These are phyloP conservation scores for Rhabdophis nuchalis DNA, from an alignment of 2,797 vertebrate species.

Conservation along the genomic window DNA sequence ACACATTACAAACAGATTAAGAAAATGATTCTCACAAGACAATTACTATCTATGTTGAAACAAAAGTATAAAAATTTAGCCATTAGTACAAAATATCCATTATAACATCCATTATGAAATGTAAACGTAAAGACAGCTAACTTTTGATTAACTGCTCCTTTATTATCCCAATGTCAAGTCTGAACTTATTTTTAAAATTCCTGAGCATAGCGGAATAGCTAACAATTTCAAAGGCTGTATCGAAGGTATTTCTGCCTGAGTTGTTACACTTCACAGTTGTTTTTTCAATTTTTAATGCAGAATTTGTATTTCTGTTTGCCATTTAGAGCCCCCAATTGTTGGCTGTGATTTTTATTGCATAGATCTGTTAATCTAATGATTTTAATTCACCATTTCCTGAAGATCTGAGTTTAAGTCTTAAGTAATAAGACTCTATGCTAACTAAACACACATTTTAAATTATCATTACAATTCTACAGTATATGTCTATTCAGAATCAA, in stretches of 20 bases:
- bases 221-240: not conserved
- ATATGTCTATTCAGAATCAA: not conserved
- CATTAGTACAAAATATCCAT: constrained; percentile 21
- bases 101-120: constrained; percentile 27
- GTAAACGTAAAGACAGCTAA: constrained; percentile 8
- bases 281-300: not conserved
- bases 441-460: not conserved
- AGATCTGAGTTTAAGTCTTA: not conserved
- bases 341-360: not conserved
- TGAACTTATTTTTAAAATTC: constrained; percentile 24
- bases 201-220: constrained; percentile 42
- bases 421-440: not conserved
- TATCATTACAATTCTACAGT: not conserved
- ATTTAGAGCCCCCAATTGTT: not conserved
- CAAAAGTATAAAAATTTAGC: constrained; percentile 8
- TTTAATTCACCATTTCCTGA: not conserved
- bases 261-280: not conserved
- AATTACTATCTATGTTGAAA: not conserved
- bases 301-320: not conserved
- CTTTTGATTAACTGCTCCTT: constrained; percentile 2
- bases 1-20: not conserved
- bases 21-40: not conserved
- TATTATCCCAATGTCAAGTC: constrained; percentile 17
- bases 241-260: not conserved
- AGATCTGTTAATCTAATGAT: not conserved